phyloP scores from a whole-genome alignment of 2,797 vertebrate species.

The Acanthurus leucopareius region DNA sequence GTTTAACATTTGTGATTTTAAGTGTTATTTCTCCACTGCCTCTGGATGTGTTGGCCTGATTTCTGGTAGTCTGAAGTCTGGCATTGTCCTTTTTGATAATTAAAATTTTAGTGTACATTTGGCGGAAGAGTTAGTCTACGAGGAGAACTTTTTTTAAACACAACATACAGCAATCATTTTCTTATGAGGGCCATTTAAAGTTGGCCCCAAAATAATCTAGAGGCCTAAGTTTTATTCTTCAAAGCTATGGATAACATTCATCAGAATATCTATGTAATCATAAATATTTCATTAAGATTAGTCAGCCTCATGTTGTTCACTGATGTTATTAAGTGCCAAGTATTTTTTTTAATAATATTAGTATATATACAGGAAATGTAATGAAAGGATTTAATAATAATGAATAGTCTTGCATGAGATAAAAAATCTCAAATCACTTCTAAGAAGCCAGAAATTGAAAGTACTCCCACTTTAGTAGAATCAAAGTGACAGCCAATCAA shows the following conservation, averaged over 20 bases:
- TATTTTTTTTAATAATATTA: not conserved
- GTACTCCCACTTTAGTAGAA: slow-evolving; percentile 49
- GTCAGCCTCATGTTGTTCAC: slow-evolving; percentile 4
- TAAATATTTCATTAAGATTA: slow-evolving; percentile 2
- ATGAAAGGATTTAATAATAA: slow-evolving; percentile 44
- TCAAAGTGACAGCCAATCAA: slow-evolving; percentile 46
- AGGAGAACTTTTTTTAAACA: too few species aligned
- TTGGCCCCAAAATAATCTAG: too few species aligned
- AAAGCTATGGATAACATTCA: not conserved
- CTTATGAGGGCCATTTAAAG: not conserved
- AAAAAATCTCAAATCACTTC: slow-evolving; percentile 47
- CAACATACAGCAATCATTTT: not conserved
- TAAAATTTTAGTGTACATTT: too few species aligned
- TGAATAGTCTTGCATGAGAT: slow-evolving; percentile 31
- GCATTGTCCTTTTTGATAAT: too few species aligned
- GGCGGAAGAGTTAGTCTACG: too few species aligned
- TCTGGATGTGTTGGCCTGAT: too few species aligned
- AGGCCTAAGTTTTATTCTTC: not conserved
- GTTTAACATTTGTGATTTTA: not conserved
- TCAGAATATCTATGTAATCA: not conserved
- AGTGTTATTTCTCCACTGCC: not conserved
- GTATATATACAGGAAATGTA: slow-evolving; percentile 9
- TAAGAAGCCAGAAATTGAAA: slow-evolving; percentile 43
- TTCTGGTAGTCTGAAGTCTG: too few species aligned
- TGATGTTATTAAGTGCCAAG: not conserved